Base-by-base conservation (phyloP, 2,888 invertebrate species). In the Scaptomyza parva region DNA sequence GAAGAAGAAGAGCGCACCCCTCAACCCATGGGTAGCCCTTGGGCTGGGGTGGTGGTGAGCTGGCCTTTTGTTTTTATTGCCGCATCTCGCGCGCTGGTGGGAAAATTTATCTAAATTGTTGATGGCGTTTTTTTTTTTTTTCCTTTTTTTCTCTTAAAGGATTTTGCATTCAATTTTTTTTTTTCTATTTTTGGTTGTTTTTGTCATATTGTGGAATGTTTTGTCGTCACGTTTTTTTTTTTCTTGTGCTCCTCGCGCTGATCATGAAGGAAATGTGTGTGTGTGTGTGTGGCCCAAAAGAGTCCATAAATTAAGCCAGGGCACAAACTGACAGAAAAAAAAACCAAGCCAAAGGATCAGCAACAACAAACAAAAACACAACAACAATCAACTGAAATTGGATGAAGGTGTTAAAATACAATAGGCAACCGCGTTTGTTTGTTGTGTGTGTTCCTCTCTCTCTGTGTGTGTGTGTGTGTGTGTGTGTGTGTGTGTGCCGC, bases 191-290 rank as follows among this genome's bases (percentile, higher is more conserved):
- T 72, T 68, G 65, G 54, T 64, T 45, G 55, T 82, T 83, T 88
- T 88, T 86, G 90, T 89, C 88, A 89, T 88, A 89, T 89, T 89
- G 89, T 89, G 89, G 90, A 89, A 89, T 89, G 88, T 90, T 89
- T 89, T 89, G 89, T 90, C 89, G 89, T 89, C 90, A 90, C 90
- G 30, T 86, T 90, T 89, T 85, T 68, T 44, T 14, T 30, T 30
- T 12, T 30, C n/a, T n/a, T n/a, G n/a, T n/a, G n/a, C n/a, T n/a
- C n/a, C n/a, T n/a, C n/a, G 26, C 6, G 26, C 28, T 76, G 78
- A 83, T 75, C 74, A 71, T 71, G 78, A n/a, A n/a, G n/a, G 68
- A 77, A 76, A 88, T 77, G 83, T 88, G n/a, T n/a, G n/a, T n/a
- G n/a, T n/a, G n/a, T n/a, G n/a, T n/a, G n/a, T n/a, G 78, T 88